Base-by-base conservation (phyloP, 1,140 invertebrate genomes). In the Medauroidea extradentata region DNA sequence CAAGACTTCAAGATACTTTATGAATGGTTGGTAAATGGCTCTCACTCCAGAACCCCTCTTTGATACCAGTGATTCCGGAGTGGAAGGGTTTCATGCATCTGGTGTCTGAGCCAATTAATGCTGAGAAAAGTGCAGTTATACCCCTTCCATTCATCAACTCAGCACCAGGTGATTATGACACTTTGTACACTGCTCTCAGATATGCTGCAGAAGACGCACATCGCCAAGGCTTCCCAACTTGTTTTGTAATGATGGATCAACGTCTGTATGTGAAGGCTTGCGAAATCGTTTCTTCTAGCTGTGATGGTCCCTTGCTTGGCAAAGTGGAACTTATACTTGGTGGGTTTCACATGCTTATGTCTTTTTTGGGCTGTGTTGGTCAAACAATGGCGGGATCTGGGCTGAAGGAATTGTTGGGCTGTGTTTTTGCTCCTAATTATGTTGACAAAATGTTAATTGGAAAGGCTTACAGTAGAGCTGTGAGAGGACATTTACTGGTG, bases 281-380 rank as follows among this genome's bases (percentile, higher is more conserved):
- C 9, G 63, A 67, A 25, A 70, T 70, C 29, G 18, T 19, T 46
- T 4, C 44, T 19, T 46, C 44, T 5, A 46, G 18, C 18, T 21
- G n/a, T 21, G 44, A 46, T 46, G 44, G 9, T 46, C 18, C 44
- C 5, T 5, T 21, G 18, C 24, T 46, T 13, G 18, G 24, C 18
- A 46, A 46, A 9, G 24, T 52, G 19, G 21, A 21, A 16, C 16
- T 53, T 2, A 62, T 64, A 50, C 57, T 70, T 24, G 66, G 69
- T 29, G 67, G 67, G 46, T 74, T 72, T 61, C 69, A 76, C 63
- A 41, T 71, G 11, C 21, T 73, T n/a, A 73, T 76, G 68, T 73
- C 71, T 14, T 77, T 73, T 27, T 77, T 39, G 74, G 71, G 46
- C n/a, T 61, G 29, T 39, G 69, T 75, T 56, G 73, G 73, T n/a